Percentiles rank a stretch among this genome's conserved stretches.
These are phyloP conservation scores for Diceros bicornis DNA, from an alignment of 2,797 vertebrate species.

Conservation along the genomic window DNA sequence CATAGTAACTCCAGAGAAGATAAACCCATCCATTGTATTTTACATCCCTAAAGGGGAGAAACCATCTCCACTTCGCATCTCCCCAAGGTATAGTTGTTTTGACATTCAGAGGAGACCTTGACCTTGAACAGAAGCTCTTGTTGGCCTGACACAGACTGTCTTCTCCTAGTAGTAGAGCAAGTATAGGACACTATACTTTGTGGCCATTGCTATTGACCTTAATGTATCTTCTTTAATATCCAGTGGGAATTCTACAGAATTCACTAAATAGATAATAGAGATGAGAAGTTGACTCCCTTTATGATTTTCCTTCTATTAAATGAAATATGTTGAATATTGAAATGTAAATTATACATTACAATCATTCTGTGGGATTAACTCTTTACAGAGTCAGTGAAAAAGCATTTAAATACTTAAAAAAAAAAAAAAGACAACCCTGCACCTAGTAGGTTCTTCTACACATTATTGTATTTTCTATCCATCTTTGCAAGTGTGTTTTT, in stretches of 20 bases:
- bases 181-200: background rate
- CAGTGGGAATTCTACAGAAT: background rate
- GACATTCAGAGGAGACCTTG: conserved; percentile 17
- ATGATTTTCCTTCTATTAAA: conserved; percentile 53
- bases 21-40: background rate
- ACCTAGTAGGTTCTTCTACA: conserved; percentile 63
- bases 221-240: background rate
- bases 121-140: conserved; percentile 25
- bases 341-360: conserved; percentile 35
- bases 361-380: conserved; percentile 38
- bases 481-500: background rate
- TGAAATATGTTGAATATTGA: conserved; percentile 43
- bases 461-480: conserved; percentile 1
- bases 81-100: background rate
- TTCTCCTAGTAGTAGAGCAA: background rate
- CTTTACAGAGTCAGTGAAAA: background rate
- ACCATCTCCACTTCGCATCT: conserved; percentile 2
- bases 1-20: background rate
- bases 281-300: background rate
- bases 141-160: background rate
- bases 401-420: background rate
- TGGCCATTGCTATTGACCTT: background rate
- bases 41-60: background rate
- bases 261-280: background rate
- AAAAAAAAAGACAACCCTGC: conserved; percentile 1